Percentiles rank a stretch among this genome's conserved stretches.
Conservation (phyloP, 2,113 vertebrate genomes). For the Turnix velox region DNA sequence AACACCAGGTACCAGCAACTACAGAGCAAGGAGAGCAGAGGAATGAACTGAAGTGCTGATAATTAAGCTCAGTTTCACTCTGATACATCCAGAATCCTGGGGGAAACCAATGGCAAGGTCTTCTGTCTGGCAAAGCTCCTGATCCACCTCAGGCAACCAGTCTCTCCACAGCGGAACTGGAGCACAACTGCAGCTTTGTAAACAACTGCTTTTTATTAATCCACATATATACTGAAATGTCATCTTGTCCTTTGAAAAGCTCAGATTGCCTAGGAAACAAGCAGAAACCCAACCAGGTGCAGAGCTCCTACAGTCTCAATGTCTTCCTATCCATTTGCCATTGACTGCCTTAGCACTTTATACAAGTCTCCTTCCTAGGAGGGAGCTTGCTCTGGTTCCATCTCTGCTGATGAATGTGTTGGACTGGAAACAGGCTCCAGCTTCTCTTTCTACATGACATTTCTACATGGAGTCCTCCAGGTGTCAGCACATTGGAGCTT, state of each 20-base stretch:
- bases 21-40: background rate
- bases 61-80: background rate
- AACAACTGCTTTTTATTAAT: background rate
- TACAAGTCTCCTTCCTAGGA: background rate
- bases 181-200: background rate
- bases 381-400: background rate
- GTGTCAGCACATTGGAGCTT: constrained; percentile 17
- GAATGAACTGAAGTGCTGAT: background rate
- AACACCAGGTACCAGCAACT: background rate
- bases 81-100: background rate
- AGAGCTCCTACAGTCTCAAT: background rate
- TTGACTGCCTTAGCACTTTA: background rate
- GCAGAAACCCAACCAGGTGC: background rate
- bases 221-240: background rate
- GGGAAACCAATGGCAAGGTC: background rate
- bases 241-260: background rate
- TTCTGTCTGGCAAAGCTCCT: background rate
- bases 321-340: background rate
- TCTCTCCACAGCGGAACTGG: background rate
- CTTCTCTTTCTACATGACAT: background rate
- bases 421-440: background rate
- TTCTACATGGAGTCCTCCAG: constrained; percentile 24
- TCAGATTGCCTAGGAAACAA: background rate
- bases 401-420: background rate
- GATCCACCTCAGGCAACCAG: background rate